Percentiles rank a stretch among this genome's conserved stretches.
These are phyloP conservation scores for Dicycla oo DNA, from an alignment of 2,888 invertebrate genomes.

Conservation along the genomic window DNA sequence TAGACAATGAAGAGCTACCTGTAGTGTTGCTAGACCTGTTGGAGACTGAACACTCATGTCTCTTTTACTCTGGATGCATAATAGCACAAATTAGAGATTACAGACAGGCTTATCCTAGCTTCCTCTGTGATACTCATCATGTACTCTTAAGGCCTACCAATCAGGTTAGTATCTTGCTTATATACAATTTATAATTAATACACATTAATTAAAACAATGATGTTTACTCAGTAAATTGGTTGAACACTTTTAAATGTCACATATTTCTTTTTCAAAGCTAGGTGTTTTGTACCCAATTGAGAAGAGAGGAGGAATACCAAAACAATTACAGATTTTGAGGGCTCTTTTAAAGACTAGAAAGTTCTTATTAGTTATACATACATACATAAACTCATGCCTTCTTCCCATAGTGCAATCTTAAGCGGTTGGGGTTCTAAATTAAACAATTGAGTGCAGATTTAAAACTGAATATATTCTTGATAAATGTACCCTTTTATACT, in stretches of 20 bases:
- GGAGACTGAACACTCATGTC: conserved; percentile 95
- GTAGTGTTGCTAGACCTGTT: conserved; percentile 96
- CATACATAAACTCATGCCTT: no score
- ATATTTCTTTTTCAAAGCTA: background rate
- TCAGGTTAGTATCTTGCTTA: conserved; percentile 89
- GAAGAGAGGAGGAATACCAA: background rate
- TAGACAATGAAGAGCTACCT: conserved; percentile 97
- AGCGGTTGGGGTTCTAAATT: no score
- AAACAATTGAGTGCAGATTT: no score
- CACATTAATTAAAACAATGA: no score
- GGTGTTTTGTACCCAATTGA: background rate
- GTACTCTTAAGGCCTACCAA: conserved; percentile 96
- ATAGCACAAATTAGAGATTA: conserved; percentile 97
- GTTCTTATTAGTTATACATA: no score
- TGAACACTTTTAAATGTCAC: background rate
- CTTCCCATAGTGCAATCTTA: no score
- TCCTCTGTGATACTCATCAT: conserved; percentile 95
- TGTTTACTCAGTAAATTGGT: background rate
- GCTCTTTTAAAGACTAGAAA: background rate
- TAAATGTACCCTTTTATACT: no score
- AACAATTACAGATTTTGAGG: background rate
- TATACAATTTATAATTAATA: no score
- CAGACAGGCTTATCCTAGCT: conserved; percentile 94
- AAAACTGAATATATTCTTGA: no score
- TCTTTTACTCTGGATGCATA: conserved; percentile 97